Percentiles rank a stretch among this genome's conserved stretches.
Conservation (phyloP, 2,888 invertebrate genomes). For the Parnassius smintheus region DNA sequence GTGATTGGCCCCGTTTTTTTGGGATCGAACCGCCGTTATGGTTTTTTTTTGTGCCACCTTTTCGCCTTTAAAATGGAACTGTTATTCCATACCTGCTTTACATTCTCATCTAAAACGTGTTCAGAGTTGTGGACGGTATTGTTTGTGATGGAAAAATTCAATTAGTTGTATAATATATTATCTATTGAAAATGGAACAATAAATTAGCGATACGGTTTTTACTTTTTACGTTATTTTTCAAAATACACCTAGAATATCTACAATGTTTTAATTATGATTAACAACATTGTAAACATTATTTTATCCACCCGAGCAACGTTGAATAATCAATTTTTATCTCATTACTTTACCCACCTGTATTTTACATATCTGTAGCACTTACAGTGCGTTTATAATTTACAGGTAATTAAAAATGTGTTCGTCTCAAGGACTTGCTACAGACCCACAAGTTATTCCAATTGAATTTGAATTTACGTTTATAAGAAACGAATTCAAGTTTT, state of each 20-base stretch:
- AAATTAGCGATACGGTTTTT: too few species aligned
- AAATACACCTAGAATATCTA: too few species aligned
- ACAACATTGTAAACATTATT: too few species aligned
- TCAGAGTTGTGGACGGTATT: background rate
- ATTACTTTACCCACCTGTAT: too few species aligned
- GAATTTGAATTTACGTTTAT: conserved; percentile 3
- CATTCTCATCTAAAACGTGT: conserved; percentile 36
- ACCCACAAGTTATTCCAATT: background rate
- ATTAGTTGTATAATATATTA: background rate
- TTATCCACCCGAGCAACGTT: too few species aligned
- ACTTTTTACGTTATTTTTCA: too few species aligned
- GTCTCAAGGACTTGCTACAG: background rate
- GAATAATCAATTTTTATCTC: too few species aligned
- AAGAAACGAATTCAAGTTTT: conserved; percentile 18
- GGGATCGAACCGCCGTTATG: conserved; percentile 51
- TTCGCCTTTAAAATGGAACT: conserved; percentile 42
- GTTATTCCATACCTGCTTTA: conserved; percentile 48
- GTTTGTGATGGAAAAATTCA: background rate
- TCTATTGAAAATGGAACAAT: too few species aligned
- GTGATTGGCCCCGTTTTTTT: conserved; percentile 43
- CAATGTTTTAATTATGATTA: too few species aligned
- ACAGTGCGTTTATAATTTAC: background rate
- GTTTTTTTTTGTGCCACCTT: conserved; percentile 49
- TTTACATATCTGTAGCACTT: too few species aligned
- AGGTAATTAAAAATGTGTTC: background rate